A percentile compares a stretch with the other conserved stretches of the same genome.
Conservation (phyloP, 2,113 vertebrate genomes). For the Syngnathus floridae region DNA sequence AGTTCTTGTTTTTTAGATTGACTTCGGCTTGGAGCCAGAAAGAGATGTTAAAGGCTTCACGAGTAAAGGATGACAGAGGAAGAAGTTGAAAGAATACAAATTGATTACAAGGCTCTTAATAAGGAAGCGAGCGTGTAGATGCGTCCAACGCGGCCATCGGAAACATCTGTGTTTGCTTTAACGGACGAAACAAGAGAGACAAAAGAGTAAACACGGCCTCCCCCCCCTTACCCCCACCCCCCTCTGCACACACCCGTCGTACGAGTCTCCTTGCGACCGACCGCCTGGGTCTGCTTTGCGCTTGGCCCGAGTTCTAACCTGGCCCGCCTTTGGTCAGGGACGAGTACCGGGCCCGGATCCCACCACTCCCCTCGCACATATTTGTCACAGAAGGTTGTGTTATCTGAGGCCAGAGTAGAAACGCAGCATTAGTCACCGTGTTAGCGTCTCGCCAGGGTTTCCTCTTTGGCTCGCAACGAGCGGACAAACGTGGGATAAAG, state of each 20-base stretch:
- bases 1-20: conserved; percentile 41
- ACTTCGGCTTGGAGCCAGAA: conserved; percentile 21
- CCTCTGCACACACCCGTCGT: not conserved
- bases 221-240: conserved; percentile 9
- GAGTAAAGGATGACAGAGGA: conserved; percentile 24
- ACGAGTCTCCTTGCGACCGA: conserved; percentile 21
- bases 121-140: not conserved
- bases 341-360: conserved; percentile 42
- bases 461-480: conserved; percentile 72
- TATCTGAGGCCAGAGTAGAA: conserved; percentile 52
- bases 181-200: conserved; percentile 26
- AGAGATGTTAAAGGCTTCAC: conserved; percentile 3
- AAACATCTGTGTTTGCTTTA: conserved; percentile 26
- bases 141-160: conserved; percentile 28
- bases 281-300: conserved; percentile 16
- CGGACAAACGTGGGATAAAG: conserved; percentile 35
- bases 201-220: conserved; percentile 7
- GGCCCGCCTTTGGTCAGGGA: conserved; percentile 45
- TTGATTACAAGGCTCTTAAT: conserved; percentile 13
- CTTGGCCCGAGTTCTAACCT: conserved; percentile 37
- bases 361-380: conserved; percentile 49
- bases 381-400: conserved; percentile 68
- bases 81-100: conserved; percentile 35
- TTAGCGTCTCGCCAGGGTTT: conserved; percentile 77
- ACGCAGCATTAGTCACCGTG: conserved; percentile 74